A percentile compares a stretch with the other conserved stretches of the same genome.
phyloP scores from a whole-genome alignment of 2,797 vertebrate species.

The Mormyrus proboscirostris region DNA sequence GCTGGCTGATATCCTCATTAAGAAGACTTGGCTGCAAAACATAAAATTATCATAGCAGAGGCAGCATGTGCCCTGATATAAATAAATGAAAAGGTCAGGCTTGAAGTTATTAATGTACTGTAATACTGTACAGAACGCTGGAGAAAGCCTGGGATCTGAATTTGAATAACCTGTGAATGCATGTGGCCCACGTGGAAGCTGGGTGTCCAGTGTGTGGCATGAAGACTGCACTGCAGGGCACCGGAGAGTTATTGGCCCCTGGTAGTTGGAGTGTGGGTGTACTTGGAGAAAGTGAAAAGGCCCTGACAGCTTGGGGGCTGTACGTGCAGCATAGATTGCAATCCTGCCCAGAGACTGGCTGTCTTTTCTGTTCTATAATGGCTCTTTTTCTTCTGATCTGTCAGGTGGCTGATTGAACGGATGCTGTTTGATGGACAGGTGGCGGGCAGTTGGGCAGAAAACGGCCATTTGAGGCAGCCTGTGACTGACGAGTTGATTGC shows the following conservation, averaged over 20 bases:
- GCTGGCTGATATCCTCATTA: neutral
- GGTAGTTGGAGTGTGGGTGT: slow-evolving; percentile 16
- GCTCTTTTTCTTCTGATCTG: slow-evolving; percentile 35
- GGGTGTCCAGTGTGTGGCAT: neutral
- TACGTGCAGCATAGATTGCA: slow-evolving; percentile 16
- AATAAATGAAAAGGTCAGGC: neutral
- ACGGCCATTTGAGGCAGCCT: slow-evolving; percentile 19
- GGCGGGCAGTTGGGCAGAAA: slow-evolving; percentile 27
- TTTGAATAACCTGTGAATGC: neutral
- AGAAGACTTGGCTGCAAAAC: neutral
- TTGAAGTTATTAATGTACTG: neutral
- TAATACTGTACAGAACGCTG: neutral
- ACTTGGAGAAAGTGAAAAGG: neutral
- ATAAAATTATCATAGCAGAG: neutral
- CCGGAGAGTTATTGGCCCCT: neutral
- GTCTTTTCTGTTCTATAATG: slow-evolving; percentile 31
- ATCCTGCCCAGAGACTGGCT: slow-evolving; percentile 27
- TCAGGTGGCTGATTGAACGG: slow-evolving; percentile 35
- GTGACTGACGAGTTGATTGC: slow-evolving; percentile 41
- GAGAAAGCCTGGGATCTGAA: neutral
- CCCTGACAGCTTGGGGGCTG: slow-evolving; percentile 16
- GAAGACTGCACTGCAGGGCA: neutral
- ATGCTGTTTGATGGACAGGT: slow-evolving; percentile 28
- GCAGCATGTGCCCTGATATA: neutral
- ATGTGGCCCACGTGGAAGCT: neutral